Evolutionary conservation across 1,140 invertebrate genomes (phyloP), one percentile per base, ranked within the genome.

Genomic region (Eupristina koningsbergeri): DNA sequence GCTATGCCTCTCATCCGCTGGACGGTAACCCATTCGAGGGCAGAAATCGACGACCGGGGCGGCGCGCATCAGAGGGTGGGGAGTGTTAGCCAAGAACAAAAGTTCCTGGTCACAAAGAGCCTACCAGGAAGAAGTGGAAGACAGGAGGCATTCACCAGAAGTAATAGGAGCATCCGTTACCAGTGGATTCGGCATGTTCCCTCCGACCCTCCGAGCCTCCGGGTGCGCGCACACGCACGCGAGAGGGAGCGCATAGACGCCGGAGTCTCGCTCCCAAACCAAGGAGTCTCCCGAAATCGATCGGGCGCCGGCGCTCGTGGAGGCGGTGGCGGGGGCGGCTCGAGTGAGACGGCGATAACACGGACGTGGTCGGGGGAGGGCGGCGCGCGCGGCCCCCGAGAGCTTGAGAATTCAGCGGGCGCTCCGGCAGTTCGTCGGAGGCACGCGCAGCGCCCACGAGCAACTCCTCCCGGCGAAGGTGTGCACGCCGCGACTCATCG

Each of bases 241-340:
- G 34, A 67, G 67, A 74, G 80, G 39, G 34, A 34, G 53, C 13
- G 39, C 7, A 26, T 39, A 19, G 29, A 75, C 82, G 80, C 39
- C 67, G 26, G 41, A 39, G 45, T 53, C 47, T 26, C 73, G 63
- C 71, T 11, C 58, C 61, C 61, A n/a, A 77, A 63, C 81, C n/a
- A 78, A 78, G 75, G 76, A 73, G 71, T 29, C 80, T 53, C 22
- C 61, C 75, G 77, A 76, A 77, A 73, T 81, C 74, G 77, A 64
- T 86, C 69, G 69, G 78, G 47, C 78, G 58, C 36, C 22, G 17
- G n/a, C 29, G 53, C 29, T 63, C 15, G 17, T 1, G 64, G 50
- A n/a, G n/a, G n/a, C n/a, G n/a, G n/a, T n/a, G 50, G 3, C 50
- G 50, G 26, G 5, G 41, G 39, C 15, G 29, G 61, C 29, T 31